Evolutionary conservation across 2,888 invertebrate genomes (phyloP).

Genomic region (Empis stercorea): DNA sequence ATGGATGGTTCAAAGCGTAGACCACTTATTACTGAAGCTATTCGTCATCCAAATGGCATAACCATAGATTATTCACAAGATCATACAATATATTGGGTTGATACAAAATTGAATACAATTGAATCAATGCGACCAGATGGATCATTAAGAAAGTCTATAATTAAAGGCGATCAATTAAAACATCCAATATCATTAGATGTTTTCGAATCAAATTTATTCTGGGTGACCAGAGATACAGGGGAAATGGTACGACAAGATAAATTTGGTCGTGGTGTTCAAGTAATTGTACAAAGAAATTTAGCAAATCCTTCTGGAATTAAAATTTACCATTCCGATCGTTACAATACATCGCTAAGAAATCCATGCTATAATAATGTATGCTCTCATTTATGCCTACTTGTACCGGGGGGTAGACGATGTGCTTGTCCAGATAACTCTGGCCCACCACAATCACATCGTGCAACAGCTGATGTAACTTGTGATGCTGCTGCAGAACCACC

Average conservation of each 20-base stretch:
- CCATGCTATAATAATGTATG: conserved; percentile 62
- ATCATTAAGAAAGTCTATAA: conserved; percentile 53
- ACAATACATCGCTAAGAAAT: conserved; percentile 59
- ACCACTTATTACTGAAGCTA: conserved; percentile 64
- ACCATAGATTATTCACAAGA: conserved; percentile 84
- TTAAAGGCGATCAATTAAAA: conserved; percentile 58
- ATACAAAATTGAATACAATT: conserved; percentile 81
- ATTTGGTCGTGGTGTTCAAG: conserved; percentile 88
- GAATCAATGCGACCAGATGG: conserved; percentile 79
- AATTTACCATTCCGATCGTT: conserved; percentile 71
- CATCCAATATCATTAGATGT: conserved; percentile 84
- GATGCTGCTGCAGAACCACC: conserved; percentile 71
- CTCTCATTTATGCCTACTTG: conserved; percentile 83
- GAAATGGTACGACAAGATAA: conserved; percentile 86
- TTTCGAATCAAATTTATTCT: conserved; percentile 85
- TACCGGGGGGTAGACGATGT: conserved; percentile 80
- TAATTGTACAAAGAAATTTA: conserved; percentile 67
- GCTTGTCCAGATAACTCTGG: conserved; percentile 72
- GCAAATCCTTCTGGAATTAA: conserved; percentile 78
- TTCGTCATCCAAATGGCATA: conserved; percentile 79
- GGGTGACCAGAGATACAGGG: conserved; percentile 83
- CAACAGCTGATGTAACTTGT: conserved; percentile 54
- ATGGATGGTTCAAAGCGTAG: conserved; percentile 89
- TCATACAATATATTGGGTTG: conserved; percentile 89
- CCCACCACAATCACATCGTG: conserved; percentile 39